Conservation (phyloP, 2,888 invertebrate species). For the Mythimna ferrago region DNA sequence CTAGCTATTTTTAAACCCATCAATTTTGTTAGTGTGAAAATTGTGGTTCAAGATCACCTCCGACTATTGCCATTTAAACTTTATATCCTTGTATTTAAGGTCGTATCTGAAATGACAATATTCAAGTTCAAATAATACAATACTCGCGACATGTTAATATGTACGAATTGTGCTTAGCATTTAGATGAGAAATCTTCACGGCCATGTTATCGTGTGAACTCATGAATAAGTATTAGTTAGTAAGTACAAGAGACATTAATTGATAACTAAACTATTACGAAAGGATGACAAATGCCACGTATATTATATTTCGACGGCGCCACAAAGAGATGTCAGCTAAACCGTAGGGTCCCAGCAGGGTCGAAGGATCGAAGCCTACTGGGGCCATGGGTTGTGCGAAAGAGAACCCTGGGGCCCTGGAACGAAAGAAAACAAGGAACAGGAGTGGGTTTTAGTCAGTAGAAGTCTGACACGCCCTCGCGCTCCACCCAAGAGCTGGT, state of each 20-base stretch:
- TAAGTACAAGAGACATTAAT: not conserved
- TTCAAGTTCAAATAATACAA: not conserved
- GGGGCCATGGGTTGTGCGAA: no score
- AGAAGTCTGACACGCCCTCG: no score
- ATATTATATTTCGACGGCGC: no score
- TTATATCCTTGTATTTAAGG: not conserved
- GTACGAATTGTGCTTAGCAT: constrained; percentile 20
- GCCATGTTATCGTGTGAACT: not conserved
- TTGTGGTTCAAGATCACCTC: no score
- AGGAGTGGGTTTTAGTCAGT: no score
- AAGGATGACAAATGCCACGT: not conserved
- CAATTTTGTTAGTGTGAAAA: not conserved
- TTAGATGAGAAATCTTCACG: constrained; percentile 23
- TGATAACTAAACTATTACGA: not conserved
- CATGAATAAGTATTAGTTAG: constrained; percentile 4
- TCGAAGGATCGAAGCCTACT: no score
- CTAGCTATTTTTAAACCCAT: not conserved
- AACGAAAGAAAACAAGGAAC: no score
- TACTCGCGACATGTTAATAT: not conserved
- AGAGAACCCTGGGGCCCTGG: no score
- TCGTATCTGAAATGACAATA: not conserved
- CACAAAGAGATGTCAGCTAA: no score
- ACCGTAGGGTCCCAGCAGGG: no score
- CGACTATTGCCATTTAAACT: not conserved
- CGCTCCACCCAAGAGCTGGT: no score